Evolutionary conservation across 2,113 vertebrate genomes (phyloP).

Genomic region (Sardina pilchardus): DNA sequence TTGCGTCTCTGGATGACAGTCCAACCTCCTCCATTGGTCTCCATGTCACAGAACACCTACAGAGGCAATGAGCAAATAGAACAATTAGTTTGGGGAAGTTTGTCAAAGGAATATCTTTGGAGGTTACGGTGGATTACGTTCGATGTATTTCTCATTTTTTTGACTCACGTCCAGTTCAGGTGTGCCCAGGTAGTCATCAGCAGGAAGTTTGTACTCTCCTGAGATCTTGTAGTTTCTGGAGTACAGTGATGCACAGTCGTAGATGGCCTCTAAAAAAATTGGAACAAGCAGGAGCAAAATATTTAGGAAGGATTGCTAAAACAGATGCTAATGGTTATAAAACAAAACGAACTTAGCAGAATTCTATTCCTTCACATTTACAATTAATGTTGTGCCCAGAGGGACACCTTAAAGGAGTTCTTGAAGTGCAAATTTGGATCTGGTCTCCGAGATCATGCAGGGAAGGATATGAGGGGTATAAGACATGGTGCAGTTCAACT

Average conservation of each 20-base stretch:
- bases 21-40: slow-evolving; percentile 91
- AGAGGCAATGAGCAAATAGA: not conserved
- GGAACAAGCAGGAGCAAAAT: slow-evolving; percentile 9
- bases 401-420: not conserved
- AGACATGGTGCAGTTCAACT: not conserved
- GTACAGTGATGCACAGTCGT: slow-evolving; percentile 93
- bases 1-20: slow-evolving; percentile 93
- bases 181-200: slow-evolving; percentile 89
- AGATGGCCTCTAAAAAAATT: slow-evolving; percentile 82
- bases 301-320: slow-evolving; percentile 29
- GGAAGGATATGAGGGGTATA: not conserved
- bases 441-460: not conserved
- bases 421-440: not conserved
- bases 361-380: not conserved
- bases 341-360: not conserved
- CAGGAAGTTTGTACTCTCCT: slow-evolving; percentile 90
- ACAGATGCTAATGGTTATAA: slow-evolving; percentile 33
- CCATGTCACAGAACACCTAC: slow-evolving; percentile 96
- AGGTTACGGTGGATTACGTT: not conserved
- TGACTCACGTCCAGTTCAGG: slow-evolving; percentile 85
- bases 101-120: not conserved
- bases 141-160: not conserved
- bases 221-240: slow-evolving; percentile 91
- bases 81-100: not conserved
- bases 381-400: not conserved